Evolutionary conservation across 2,888 invertebrate genomes (phyloP), one percentile per base, ranked within the genome.

Genomic region (Caenorhabditis zanzibari): DNA sequence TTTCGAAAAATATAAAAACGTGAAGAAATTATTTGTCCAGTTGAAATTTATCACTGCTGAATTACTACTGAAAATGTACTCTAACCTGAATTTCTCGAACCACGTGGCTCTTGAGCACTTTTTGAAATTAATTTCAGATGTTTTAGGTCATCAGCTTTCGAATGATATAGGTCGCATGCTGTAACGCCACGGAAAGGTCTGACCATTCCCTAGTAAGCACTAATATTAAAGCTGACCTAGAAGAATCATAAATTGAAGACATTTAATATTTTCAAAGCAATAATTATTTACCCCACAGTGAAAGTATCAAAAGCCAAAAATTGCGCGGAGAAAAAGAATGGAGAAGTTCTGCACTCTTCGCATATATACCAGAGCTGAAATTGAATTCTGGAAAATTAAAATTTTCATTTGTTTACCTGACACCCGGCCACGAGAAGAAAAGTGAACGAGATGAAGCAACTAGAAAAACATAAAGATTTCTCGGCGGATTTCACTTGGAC

Each of bases 401-500:
- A n/a, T 6, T 6, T 19, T 12, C 10, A 49, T 19, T 19, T 52
- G 9, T 22, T 14, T 26, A 66, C 58, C 58, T 64, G 75, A 7
- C 58, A 66, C 1, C 19, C 58, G 2, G 75, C 75, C 0, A 75
- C 75, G 0, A 56, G 16, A 3, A 75, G 44, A 32, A 75, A 75
- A 19, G 56, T 58, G 22, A 47, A 22, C 1, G 75, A 75, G 0
- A 75, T 75, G 47, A 26, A 64, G 24, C 71, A 14, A 9, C 28
- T 28, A 26, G 63, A 38, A 28, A 79, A 16, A 14, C 77, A 79
- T 6, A 79, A 35, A 10, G 71, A 54, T 47, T 38, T 71, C 44
- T 79, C 77, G 2, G 54, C 63, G 14, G 54, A 28, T 56, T 71
- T 79, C n/a, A 79, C 38, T 12, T 71, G 63, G 28, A 61, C 59